Percentiles rank a stretch among this genome's conserved stretches.
Evolutionary conservation across 2,888 invertebrate species (phyloP).

Genomic region (Dryobota labecula): DNA sequence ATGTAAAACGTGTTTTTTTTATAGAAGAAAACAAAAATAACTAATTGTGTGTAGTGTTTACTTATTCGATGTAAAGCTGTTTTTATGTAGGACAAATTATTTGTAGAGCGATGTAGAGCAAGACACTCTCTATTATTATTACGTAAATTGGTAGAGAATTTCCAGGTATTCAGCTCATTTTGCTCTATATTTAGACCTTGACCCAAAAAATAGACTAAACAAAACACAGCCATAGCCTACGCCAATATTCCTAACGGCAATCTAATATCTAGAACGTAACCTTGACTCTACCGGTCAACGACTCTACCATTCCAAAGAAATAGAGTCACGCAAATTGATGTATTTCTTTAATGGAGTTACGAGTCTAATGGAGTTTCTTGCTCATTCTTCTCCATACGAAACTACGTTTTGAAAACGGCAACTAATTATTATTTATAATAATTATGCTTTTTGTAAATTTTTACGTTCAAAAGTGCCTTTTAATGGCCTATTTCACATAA

Average conservation of each 20-base stretch:
- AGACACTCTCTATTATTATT: too few relatives aligned
- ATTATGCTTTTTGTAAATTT: neutral
- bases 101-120: neutral
- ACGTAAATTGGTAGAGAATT: neutral
- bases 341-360: neutral
- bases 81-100: neutral
- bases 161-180: neutral
- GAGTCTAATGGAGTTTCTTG: neutral
- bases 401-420: neutral
- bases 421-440: too few relatives aligned
- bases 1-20: neutral
- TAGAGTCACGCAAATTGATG: slow-evolving; percentile 30
- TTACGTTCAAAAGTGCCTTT: neutral
- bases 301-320: slow-evolving; percentile 41
- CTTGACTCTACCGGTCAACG: slow-evolving; percentile 46
- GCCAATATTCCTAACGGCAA: slow-evolving; percentile 45
- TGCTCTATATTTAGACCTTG: neutral
- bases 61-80: neutral
- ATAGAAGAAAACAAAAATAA: neutral
- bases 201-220: neutral
- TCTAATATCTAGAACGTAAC: slow-evolving; percentile 39
- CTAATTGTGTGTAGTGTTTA: neutral
- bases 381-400: neutral
- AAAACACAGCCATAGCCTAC: slow-evolving; percentile 13
- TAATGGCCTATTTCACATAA: neutral